Percentiles rank a stretch among this genome's conserved stretches.
phyloP scores from a whole-genome alignment of 1,140 invertebrate species.

The Phortica variegata region DNA sequence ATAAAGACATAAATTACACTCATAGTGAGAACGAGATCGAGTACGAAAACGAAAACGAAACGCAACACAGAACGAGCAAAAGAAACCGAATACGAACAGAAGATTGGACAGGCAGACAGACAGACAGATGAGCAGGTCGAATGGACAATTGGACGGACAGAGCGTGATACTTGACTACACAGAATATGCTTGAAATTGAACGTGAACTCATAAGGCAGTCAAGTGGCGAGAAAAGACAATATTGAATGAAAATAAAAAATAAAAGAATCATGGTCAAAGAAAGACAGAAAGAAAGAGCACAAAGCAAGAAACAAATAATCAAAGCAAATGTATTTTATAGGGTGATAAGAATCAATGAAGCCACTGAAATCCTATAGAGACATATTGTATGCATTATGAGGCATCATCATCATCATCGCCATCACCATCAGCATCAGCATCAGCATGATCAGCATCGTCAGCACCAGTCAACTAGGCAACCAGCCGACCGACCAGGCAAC shows the following conservation, averaged over 20 bases:
- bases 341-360: conserved; percentile 58
- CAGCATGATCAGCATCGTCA: not conserved
- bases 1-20: conserved; percentile 58
- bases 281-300: not conserved
- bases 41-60: conserved; percentile 9
- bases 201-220: too few species aligned
- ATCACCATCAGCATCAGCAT: not conserved
- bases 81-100: too few species aligned
- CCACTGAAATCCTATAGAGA: conserved; percentile 58
- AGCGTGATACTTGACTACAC: conserved; percentile 10
- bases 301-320: conserved; percentile 42
- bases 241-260: conserved; percentile 34
- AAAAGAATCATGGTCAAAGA: conserved; percentile 1
- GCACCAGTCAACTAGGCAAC: too few species aligned
- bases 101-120: too few species aligned
- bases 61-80: too few species aligned
- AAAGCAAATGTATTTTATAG: conserved; percentile 57
- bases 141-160: too few species aligned
- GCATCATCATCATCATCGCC: conserved; percentile 22
- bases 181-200: conserved; percentile 31
- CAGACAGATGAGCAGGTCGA: too few species aligned
- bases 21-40: conserved; percentile 40
- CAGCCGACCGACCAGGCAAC: too few species aligned
- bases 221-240: conserved; percentile 24
- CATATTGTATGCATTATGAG: conserved; percentile 57